phyloP scores from a whole-genome alignment of 2,888 invertebrate species.

The Colletes collaris region DNA sequence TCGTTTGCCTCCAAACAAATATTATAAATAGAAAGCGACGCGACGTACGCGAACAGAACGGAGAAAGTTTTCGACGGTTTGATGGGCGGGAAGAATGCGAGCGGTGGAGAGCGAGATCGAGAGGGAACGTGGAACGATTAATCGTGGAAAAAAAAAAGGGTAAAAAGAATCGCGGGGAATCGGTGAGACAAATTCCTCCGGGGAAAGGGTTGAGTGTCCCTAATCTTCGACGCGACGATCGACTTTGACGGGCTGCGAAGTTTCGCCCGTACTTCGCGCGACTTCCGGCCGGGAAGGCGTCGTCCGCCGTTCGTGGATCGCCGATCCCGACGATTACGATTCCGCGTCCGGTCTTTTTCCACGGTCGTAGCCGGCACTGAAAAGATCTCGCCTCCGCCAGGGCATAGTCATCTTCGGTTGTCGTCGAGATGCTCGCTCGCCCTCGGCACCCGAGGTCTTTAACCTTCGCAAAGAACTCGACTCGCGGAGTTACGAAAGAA shows the following conservation, averaged over 20 bases:
- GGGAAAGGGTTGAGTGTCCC: too few relatives aligned
- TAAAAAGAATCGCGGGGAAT: too few relatives aligned
- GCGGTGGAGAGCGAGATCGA: background rate
- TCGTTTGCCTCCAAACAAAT: background rate
- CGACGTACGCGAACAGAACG: background rate
- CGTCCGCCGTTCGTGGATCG: background rate
- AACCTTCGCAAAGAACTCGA: slow-evolving; percentile 44
- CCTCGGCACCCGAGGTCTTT: slow-evolving; percentile 37
- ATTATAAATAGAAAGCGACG: background rate
- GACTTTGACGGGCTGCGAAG: background rate
- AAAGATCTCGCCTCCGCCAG: slow-evolving; percentile 14
- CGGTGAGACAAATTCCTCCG: too few relatives aligned
- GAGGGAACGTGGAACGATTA: background rate
- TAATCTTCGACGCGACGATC: too few relatives aligned
- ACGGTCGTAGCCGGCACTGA: background rate
- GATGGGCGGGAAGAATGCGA: too few relatives aligned
- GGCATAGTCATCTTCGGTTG: slow-evolving; percentile 28
- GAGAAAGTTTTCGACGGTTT: background rate
- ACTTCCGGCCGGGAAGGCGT: too few relatives aligned
- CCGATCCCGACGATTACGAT: slow-evolving; percentile 28
- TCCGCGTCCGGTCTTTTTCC: slow-evolving; percentile 19
- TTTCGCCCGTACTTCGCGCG: slow-evolving; percentile 9
- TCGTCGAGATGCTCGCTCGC: slow-evolving; percentile 38
- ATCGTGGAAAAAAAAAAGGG: background rate
- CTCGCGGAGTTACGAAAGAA: slow-evolving; percentile 41